Percentiles rank a stretch among this genome's conserved stretches.
Evolutionary conservation across 2,113 vertebrate species (phyloP).

Genomic region (Lipophrys pholis): DNA sequence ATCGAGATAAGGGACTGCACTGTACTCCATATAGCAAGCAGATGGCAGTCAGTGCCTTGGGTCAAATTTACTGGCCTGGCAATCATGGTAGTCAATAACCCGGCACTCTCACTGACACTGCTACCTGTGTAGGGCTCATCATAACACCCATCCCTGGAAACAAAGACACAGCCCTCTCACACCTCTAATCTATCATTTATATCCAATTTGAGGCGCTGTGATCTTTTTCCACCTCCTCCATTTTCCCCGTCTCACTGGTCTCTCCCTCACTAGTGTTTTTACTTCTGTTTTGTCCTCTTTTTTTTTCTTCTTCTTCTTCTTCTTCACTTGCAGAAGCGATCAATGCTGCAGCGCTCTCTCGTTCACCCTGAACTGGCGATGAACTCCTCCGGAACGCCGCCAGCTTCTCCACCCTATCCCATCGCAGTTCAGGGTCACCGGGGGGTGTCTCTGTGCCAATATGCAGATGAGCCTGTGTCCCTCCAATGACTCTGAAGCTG

Average conservation of each 20-base stretch:
- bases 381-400: conserved; percentile 72
- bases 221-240: conserved; percentile 65
- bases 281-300: conserved; percentile 66
- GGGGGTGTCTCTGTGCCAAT: conserved; percentile 80
- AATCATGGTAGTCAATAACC: conserved; percentile 88
- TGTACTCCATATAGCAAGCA: conserved; percentile 71
- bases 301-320: conserved; percentile 69
- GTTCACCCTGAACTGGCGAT: conserved; percentile 80
- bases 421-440: conserved; percentile 75
- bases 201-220: conserved; percentile 73
- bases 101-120: conserved; percentile 72
- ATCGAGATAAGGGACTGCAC: conserved; percentile 56
- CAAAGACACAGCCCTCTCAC: conserved; percentile 78
- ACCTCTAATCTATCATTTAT: conserved; percentile 88
- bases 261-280: conserved; percentile 61
- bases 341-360: conserved; percentile 80
- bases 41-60: conserved; percentile 77
- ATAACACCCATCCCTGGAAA: conserved; percentile 67
- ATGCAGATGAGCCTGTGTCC: conserved; percentile 80
- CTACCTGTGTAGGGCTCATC: conserved; percentile 81
- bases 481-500: conserved; percentile 73
- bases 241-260: conserved; percentile 51
- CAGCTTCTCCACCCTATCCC: conserved; percentile 79
- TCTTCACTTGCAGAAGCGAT: conserved; percentile 77
- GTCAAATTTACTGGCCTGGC: conserved; percentile 85